Evolutionary conservation across 2,113 vertebrate genomes (phyloP), one percentile per base, ranked within the genome.

Genomic region (Cromileptes altivelis): DNA sequence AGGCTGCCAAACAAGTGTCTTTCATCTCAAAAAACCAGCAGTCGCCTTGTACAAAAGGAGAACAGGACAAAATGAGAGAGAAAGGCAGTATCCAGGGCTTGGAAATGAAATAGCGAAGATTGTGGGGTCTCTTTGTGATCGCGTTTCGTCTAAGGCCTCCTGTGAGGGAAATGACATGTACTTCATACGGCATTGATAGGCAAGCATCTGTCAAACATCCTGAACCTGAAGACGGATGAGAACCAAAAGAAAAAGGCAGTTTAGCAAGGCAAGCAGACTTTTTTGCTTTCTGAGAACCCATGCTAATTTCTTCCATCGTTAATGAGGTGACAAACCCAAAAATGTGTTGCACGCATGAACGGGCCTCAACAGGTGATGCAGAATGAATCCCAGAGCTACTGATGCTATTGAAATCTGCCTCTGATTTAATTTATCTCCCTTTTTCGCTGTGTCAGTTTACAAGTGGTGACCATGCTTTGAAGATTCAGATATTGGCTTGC

Each of bases 1-100:
- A 95, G 94, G 91, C 92, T 93, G 91, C 88, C 92, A 95, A 95
- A 95, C 93, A 95, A 92, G 89, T 86, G 81, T 86, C 90, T 95
- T 95, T 95, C 91, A 94, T 96, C 93, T 95, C 67, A 58, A 86
- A 89, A 89, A 94, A 87, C 76, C 85, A 87, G 89, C 89, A 89
- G 93, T 89, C 71, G 64, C 79, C 74, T 77, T 77, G n/a, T 79
- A 94, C 80, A 93, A 87, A 94, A 92, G 81, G 71, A 85, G 79
- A 83, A 62, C 82, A 83, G 80, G 81, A 80, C 53, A 63, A 61
- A 90, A 90, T 89, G 72, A 87, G 73, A 81, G 86, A 68, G 75
- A 86, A 56, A 88, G 72, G 67, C 80, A 74, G 81, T 81, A 89
- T 92, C 82, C 61, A 30, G 81, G 27, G 76, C 49, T 79, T 68